phyloP scores from a whole-genome alignment of 1,140 invertebrate species.

The Zaprionus camerounensis region DNA sequence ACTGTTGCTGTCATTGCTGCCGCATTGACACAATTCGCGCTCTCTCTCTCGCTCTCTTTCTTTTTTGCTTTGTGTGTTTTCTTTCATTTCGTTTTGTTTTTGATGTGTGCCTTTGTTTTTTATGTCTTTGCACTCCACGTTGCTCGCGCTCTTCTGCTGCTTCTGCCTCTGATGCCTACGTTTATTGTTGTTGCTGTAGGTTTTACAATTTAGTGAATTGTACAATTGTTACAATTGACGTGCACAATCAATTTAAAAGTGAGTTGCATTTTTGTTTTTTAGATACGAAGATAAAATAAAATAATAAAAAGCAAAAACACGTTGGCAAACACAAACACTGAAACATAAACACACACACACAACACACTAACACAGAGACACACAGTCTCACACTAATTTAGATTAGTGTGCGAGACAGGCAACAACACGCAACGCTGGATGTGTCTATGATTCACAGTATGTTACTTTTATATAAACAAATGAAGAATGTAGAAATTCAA shows the following conservation, averaged over 20 bases:
- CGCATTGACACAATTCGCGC: slow-evolving; percentile 70
- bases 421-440: slow-evolving; percentile 49
- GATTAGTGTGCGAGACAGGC: slow-evolving; percentile 62
- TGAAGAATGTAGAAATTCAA: slow-evolving; percentile 42
- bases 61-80: slow-evolving; percentile 54
- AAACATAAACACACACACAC: slow-evolving; percentile 13
- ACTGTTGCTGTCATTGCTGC: slow-evolving; percentile 40
- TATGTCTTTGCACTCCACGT: slow-evolving; percentile 55
- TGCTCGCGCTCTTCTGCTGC: slow-evolving; percentile 40
- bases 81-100: slow-evolving; percentile 58
- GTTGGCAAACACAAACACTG: slow-evolving; percentile 54
- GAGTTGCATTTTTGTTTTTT: slow-evolving; percentile 31
- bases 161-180: slow-evolving; percentile 35
- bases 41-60: slow-evolving; percentile 58
- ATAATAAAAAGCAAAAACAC: slow-evolving; percentile 38
- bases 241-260: slow-evolving; percentile 48
- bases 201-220: slow-evolving; percentile 13
- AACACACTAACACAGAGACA: background rate
- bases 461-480: slow-evolving; percentile 54
- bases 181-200: slow-evolving; percentile 27
- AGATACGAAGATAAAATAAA: slow-evolving; percentile 17
- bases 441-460: slow-evolving; percentile 44
- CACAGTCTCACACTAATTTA: slow-evolving; percentile 33
- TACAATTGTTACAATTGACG: slow-evolving; percentile 44
- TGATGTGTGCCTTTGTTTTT: slow-evolving; percentile 54